Evolutionary conservation across 2,888 invertebrate genomes (phyloP), one percentile per base, ranked within the genome.

Genomic region (Scelioninae gen. 2): DNA sequence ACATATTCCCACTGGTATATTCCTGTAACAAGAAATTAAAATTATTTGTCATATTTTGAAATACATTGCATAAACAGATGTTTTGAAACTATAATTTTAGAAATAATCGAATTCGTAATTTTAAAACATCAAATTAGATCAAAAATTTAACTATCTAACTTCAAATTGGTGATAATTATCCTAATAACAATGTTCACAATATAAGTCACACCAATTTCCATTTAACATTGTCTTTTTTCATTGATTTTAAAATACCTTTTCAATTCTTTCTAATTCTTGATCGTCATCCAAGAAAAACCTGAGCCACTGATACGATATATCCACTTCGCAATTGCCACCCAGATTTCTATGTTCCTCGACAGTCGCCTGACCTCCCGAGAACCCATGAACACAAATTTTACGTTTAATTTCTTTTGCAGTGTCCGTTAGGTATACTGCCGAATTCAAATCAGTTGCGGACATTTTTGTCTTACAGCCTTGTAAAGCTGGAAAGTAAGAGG

Each of bases 381-480:
- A 99, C 3, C 99, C 99, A 86, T 98, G 96, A 87, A 97, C 98
- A 81, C 95, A 94, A 60, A 96, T 93, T 91, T 99, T 99, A 82
- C 93, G 97, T 86, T 97, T 98, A 73, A 99, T 93, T 87, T 97
- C 96, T 80, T 97, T 97, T 0, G 96, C 89, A 0, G 96, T 96
- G 81, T 99, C 99, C 2, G 93, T 96, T n/a, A 99, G 88, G 86
- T 93, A 98, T 78, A 99, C 94, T 0, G 98, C 96, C 0, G 97
- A 94, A 83, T 95, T 97, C 2, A 91, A 89, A 80, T 98, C 97
- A 80, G 97, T 97, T 10, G 98, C 95, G 7, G 97, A 97, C 99
- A 99, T 99, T 88, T 99, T 99, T 16, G 96, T 95, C 84, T 96
- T 94, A 0, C 98, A 96, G 0, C 99, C 99, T 87, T 98, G 98